Evolutionary conservation across 2,888 invertebrate species (phyloP).

Genomic region (Temnothorax ravouxi): DNA sequence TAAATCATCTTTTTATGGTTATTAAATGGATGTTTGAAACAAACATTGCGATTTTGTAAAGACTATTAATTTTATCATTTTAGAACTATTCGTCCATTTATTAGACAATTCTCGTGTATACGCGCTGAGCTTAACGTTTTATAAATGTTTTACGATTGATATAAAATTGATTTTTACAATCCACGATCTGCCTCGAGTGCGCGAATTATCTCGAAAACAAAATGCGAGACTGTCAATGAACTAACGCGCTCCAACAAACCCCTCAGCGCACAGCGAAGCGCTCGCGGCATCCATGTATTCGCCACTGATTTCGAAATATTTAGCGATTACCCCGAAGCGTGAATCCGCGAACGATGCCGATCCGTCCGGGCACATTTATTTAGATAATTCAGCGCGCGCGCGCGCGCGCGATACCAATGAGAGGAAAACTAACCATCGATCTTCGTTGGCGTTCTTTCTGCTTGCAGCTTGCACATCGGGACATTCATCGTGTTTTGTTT

Average conservation of each 20-base stretch:
- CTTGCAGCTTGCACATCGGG: constrained; percentile 86
- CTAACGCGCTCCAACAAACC: constrained; percentile 21
- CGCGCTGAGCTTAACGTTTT: not conserved
- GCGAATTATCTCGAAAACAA: constrained; percentile 22
- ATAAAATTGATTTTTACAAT: not conserved
- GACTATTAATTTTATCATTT: not conserved
- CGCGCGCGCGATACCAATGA: constrained; percentile 34
- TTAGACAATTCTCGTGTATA: not conserved
- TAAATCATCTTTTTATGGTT: not conserved
- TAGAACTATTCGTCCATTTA: constrained; percentile 4
- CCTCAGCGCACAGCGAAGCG: not conserved
- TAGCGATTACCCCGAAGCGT: constrained; percentile 30
- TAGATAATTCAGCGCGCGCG: constrained; percentile 63
- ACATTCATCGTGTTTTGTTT: constrained; percentile 86
- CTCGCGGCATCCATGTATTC: constrained; percentile 11
- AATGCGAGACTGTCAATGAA: constrained; percentile 23
- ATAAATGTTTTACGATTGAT: not conserved
- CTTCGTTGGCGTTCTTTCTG: constrained; percentile 75
- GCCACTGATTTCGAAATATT: constrained; percentile 44
- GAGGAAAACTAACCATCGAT: constrained; percentile 77
- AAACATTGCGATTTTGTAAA: not conserved
- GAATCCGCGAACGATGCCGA: constrained; percentile 15
- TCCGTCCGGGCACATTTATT: constrained; percentile 51
- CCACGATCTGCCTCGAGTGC: constrained; percentile 1
- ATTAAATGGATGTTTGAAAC: not conserved